Evolutionary conservation across 1,140 invertebrate species (phyloP), one percentile per base, ranked within the genome.

Genomic region (Micrasema minimum): DNA sequence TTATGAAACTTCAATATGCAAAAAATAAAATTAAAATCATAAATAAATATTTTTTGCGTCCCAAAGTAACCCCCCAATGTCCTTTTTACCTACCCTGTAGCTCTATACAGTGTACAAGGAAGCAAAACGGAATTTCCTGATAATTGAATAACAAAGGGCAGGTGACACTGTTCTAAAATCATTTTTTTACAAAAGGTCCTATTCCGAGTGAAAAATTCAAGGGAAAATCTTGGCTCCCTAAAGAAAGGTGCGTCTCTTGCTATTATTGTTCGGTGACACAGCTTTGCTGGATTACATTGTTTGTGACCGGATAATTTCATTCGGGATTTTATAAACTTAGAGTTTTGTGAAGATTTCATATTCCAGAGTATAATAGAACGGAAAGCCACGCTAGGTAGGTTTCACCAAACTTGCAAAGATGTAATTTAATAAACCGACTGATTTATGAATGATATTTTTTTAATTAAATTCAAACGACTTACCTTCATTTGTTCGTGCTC

Each of bases 91-190:
- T n/a, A n/a, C n/a, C n/a, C n/a, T n/a, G n/a, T n/a, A n/a, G n/a
- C n/a, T n/a, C n/a, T n/a, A n/a, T n/a, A n/a, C n/a, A n/a, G n/a
- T n/a, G n/a, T n/a, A 0, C 48, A 22, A 31, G 38, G 46, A 66
- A 45, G 61, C 26, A 51, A 57, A 64, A 46, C 53, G 62, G 55
- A 72, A 68, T 72, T 72, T 72, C 65, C 71, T 72, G 71, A 72
- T 72, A 72, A 72, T 72, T 72, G 71, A 72, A 72, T 72, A 69
- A 72, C 71, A 72, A 72, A 72, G 51, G 66, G 66, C 71, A 68
- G 65, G 70, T 66, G 71, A 72, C 71, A 72, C 18, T 67, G 61
- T 45, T 22, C 71, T 26, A 66, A 66, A 72, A 65, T 69, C 66
- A 72, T 72, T 69, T 69, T 69, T 66, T 50, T 55, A 55, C 51